Evolutionary conservation across 2,888 invertebrate species (phyloP).

Genomic region (Epirrhoe alternata): DNA sequence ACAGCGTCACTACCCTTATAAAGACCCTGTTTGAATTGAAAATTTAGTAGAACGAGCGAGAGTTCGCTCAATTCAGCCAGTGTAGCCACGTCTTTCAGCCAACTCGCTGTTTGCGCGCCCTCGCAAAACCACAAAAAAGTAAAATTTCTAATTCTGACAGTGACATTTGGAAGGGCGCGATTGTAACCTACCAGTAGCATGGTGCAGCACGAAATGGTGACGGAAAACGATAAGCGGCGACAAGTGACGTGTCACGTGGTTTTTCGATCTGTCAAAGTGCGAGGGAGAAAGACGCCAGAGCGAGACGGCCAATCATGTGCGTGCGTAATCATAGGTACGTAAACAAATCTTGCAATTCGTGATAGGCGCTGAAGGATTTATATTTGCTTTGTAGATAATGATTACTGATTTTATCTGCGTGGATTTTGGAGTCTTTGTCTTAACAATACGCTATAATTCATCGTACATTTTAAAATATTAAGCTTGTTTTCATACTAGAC

Average conservation of each 20-base stretch:
- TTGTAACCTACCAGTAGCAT: slow-evolving; percentile 17
- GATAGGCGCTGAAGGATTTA: slow-evolving; percentile 19
- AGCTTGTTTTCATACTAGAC: no score
- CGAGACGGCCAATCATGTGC: slow-evolving; percentile 52
- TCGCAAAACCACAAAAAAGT: slow-evolving; percentile 46
- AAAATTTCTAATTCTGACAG: slow-evolving; percentile 31
- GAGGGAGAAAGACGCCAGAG: slow-evolving; percentile 67
- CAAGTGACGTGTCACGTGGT: slow-evolving; percentile 64
- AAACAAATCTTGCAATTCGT: slow-evolving; percentile 50
- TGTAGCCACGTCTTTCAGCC: slow-evolving; percentile 82
- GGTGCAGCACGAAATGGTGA: slow-evolving; percentile 39
- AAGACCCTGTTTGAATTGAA: slow-evolving; percentile 85
- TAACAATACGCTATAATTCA: background rate
- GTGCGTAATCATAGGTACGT: slow-evolving; percentile 62
- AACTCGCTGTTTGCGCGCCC: slow-evolving; percentile 72
- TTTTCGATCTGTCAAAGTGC: slow-evolving; percentile 72
- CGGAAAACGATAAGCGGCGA: slow-evolving; percentile 47
- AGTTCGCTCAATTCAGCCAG: slow-evolving; percentile 76
- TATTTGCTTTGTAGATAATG: slow-evolving; percentile 10
- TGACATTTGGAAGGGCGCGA: slow-evolving; percentile 34
- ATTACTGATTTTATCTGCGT: slow-evolving; percentile 12
- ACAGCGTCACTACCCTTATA: slow-evolving; percentile 85
- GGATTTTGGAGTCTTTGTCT: slow-evolving; percentile 1
- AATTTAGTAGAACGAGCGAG: slow-evolving; percentile 82
- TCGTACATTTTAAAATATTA: no score